These are phyloP conservation scores for Ceyx margarethae DNA, from an alignment of 2,113 vertebrate genomes.

Conservation along the genomic window DNA sequence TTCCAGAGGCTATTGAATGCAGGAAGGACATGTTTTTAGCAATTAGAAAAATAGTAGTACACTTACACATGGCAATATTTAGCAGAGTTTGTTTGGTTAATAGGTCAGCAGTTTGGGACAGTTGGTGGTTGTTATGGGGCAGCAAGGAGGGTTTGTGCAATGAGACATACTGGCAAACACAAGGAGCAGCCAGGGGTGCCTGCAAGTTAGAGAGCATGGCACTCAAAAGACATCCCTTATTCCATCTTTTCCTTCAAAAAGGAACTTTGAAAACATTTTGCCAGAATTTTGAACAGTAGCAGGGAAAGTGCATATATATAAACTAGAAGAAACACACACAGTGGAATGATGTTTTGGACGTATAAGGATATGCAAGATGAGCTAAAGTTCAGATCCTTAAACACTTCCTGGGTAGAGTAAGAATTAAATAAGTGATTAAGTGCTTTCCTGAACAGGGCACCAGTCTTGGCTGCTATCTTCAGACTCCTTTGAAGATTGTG, in stretches of 20 bases:
- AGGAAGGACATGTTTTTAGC: slow-evolving; percentile 68
- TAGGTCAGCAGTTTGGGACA: slow-evolving; percentile 47
- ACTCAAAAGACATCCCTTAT: not conserved
- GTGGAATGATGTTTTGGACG: not conserved
- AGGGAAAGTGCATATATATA: not conserved
- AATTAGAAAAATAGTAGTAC: slow-evolving; percentile 66
- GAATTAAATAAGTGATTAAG: not conserved
- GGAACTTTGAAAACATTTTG: not conserved
- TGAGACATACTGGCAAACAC: fast-evolving
- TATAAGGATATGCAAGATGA: not conserved
- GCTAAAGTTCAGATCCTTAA: not conserved
- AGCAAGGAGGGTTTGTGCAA: not conserved
- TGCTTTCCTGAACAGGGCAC: not conserved
- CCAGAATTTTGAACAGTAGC: not conserved
- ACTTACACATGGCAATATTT: slow-evolving; percentile 71
- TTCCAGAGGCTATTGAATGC: slow-evolving; percentile 29
- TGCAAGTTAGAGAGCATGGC: not conserved
- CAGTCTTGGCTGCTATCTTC: not conserved
- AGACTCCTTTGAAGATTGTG: not conserved
- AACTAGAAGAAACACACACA: not conserved
- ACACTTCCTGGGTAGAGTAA: not conserved
- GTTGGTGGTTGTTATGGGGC: slow-evolving; percentile 7
- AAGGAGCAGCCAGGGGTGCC: not conserved
- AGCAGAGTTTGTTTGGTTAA: slow-evolving; percentile 61
- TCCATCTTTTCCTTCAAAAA: not conserved